A percentile compares a stretch with the other conserved stretches of the same genome.
phyloP scores from a whole-genome alignment of 2,113 vertebrate species.

The Suncus etruscus region DNA sequence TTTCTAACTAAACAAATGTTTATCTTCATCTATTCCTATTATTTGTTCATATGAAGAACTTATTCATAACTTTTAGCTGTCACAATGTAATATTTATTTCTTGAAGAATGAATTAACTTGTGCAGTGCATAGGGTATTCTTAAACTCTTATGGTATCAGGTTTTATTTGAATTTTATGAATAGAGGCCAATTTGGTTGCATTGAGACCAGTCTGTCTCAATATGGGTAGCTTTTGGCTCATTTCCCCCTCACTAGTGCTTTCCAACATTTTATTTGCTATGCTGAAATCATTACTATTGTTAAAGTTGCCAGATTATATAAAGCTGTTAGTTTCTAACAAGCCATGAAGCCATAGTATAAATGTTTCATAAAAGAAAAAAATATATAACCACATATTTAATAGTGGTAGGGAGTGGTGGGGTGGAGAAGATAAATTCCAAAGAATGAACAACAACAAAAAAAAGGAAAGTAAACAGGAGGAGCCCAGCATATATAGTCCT shows the following conservation, averaged over 20 bases:
- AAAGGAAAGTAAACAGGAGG: neutral
- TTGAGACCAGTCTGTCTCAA: constrained; percentile 30
- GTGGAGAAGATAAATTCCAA: neutral
- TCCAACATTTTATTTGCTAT: constrained; percentile 48
- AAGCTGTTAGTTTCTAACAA: constrained; percentile 27
- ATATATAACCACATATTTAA: neutral
- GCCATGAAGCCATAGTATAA: neutral
- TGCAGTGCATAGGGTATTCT: neutral
- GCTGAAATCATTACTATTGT: constrained; percentile 5
- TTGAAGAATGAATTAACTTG: neutral
- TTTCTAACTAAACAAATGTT: neutral
- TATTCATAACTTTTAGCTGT: constrained; percentile 6
- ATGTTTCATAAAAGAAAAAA: constrained; percentile 1
- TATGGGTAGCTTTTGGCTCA: neutral
- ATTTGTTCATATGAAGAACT: constrained; percentile 58
- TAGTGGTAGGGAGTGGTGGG: fast-evolving
- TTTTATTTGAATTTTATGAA: constrained; percentile 66
- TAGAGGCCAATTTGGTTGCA: constrained; percentile 10
- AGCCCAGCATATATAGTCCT: neutral
- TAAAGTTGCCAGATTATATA: neutral
- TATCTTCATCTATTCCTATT: constrained; percentile 16
- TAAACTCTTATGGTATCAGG: constrained; percentile 32
- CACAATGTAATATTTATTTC: neutral
- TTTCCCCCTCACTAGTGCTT: neutral
- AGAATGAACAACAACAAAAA: neutral